Conservation (phyloP, 2,888 invertebrate species). For the Pseudococcus longispinus region DNA sequence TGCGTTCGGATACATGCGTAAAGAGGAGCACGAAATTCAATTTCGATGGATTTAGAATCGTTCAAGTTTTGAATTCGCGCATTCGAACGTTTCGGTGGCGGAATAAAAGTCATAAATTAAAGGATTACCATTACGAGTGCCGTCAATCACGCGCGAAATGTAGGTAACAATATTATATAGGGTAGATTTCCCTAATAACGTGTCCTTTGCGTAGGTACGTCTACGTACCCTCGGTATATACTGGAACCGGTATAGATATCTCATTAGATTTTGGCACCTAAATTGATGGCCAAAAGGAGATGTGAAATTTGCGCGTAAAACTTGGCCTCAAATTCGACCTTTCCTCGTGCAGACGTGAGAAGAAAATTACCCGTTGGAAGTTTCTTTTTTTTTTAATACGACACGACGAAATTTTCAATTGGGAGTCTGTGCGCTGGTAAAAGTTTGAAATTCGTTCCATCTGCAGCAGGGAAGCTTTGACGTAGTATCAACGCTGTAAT, state of each 20-base stretch:
- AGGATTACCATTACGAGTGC: not conserved
- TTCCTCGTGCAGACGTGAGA: not conserved
- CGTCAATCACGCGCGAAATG: not conserved
- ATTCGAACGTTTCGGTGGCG: not conserved
- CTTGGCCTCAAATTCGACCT: not conserved
- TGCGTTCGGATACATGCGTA: not conserved
- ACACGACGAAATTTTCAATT: not conserved
- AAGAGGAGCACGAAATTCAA: not conserved
- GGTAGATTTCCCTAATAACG: not conserved
- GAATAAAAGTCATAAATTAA: conserved; percentile 30
- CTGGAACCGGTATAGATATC: not conserved
- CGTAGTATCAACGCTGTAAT: conserved; percentile 21
- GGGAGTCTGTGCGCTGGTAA: not conserved
- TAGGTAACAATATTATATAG: conserved; percentile 5
- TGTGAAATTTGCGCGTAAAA: not conserved
- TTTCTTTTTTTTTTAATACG: conserved; percentile 14
- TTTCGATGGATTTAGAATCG: conserved; percentile 19
- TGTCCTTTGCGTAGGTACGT: not conserved
- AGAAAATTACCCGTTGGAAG: not conserved
- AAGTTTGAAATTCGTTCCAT: conserved; percentile 24
- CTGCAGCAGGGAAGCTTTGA: not conserved
- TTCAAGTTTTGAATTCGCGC: conserved; percentile 9
- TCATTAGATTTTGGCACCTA: not conserved
- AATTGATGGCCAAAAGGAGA: not conserved
- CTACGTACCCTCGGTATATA: not conserved